A percentile compares a stretch with the other conserved stretches of the same genome.
Evolutionary conservation across 1,140 invertebrate species (phyloP).

Genomic region (Drosophila pruinosa): DNA sequence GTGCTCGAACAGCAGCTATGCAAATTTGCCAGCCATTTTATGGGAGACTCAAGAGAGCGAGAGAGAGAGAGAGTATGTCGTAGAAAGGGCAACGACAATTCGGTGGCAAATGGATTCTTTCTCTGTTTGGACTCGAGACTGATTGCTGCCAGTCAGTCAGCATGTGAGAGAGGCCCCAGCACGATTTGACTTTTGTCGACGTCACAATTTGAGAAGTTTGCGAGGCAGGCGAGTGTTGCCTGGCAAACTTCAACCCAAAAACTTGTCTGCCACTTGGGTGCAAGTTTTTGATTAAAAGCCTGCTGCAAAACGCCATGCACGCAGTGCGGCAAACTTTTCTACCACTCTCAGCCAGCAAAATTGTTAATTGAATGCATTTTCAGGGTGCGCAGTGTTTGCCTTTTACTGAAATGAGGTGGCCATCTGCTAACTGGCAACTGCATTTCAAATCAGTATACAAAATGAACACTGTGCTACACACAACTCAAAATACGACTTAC

Average conservation of each 20-base stretch:
- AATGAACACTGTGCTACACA: neutral
- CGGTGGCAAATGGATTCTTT: neutral
- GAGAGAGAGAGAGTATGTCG: neutral
- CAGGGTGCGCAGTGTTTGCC: slow-evolving; percentile 56
- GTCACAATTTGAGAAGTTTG: slow-evolving; percentile 73
- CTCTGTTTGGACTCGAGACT: slow-evolving; percentile 18
- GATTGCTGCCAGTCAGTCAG: slow-evolving; percentile 41
- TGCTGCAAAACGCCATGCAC: slow-evolving; percentile 17
- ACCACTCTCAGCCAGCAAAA: slow-evolving; percentile 43
- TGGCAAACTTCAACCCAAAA: slow-evolving; percentile 61
- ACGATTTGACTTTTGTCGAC: slow-evolving; percentile 76
- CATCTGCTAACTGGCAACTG: neutral
- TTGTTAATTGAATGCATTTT: slow-evolving; percentile 78
- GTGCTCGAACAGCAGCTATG: too few relatives aligned
- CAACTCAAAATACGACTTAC: too few relatives aligned
- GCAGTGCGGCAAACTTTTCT: slow-evolving; percentile 53
- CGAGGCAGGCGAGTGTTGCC: slow-evolving; percentile 30
- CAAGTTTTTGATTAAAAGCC: slow-evolving; percentile 79
- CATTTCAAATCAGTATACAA: neutral
- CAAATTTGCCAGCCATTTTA: too few relatives aligned
- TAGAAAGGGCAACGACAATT: neutral
- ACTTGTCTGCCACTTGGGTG: slow-evolving; percentile 62
- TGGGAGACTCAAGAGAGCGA: too few relatives aligned
- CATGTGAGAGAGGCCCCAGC: slow-evolving; percentile 29
- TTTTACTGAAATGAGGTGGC: slow-evolving; percentile 53